Percentiles rank a stretch among this genome's conserved stretches.
Evolutionary conservation across 2,113 vertebrate genomes (phyloP).

Genomic region (Coturnix japonica): DNA sequence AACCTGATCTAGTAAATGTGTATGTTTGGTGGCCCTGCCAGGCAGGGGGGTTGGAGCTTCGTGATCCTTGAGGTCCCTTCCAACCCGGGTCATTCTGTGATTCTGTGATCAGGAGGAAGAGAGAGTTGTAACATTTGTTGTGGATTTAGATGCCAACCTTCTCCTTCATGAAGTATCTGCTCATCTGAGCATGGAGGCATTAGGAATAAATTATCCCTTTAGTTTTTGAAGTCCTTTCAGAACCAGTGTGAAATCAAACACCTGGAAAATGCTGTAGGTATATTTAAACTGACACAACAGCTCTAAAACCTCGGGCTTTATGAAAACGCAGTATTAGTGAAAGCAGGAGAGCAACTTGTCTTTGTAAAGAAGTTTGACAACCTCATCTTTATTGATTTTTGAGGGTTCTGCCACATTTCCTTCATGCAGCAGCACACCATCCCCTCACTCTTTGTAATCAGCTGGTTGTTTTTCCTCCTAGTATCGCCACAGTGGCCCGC

Average conservation of each 20-base stretch:
- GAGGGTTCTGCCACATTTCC: not conserved
- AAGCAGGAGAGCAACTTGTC: not conserved
- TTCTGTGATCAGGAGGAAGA: too few relatives aligned
- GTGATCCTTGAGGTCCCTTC: too few relatives aligned
- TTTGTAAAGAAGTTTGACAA: not conserved
- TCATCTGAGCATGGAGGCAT: not conserved
- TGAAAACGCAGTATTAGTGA: not conserved
- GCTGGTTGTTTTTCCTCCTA: conserved; percentile 55
- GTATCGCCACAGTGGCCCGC: conserved; percentile 92
- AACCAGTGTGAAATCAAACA: not conserved
- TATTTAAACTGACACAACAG: not conserved
- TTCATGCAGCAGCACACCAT: not conserved
- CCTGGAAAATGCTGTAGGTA: not conserved
- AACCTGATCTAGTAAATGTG: too few relatives aligned
- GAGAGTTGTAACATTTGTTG: not conserved
- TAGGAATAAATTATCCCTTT: not conserved
- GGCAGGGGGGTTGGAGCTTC: too few relatives aligned
- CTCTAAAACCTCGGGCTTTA: not conserved
- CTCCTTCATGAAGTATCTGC: not conserved
- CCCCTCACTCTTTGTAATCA: not conserved
- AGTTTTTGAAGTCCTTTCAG: not conserved
- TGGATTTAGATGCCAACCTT: not conserved
- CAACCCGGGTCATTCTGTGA: too few relatives aligned
- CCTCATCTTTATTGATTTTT: not conserved
- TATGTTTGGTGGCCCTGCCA: too few relatives aligned